Base-by-base conservation (phyloP, 2,797 vertebrate species). In the Adelosebastes latens region DNA sequence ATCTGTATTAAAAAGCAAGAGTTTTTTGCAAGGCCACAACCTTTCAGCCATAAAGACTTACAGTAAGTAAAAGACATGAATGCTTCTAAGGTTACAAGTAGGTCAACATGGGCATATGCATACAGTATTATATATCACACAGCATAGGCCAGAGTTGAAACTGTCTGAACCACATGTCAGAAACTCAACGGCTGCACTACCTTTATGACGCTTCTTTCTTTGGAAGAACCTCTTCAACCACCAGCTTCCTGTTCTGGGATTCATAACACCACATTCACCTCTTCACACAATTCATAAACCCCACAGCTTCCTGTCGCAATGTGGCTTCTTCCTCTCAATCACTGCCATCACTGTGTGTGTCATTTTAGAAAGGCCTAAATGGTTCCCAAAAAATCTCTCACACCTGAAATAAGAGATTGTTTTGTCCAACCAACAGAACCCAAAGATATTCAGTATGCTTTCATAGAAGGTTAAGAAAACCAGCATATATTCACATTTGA, bases 251-350 rank as follows among this genome's bases (percentile, higher is more conserved):
- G 83, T 39, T 69, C 27, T 11, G 20, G 46, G 62, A 67, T 42
- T 68, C 60, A 46, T 13, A 75, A 20, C 71, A 53, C 22, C 31
- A 25, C 66, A 59, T 78, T 79, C 9, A 83, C 62, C 85, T 68
- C 85, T 72, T 84, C 65, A 83, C 70, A 72, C 34, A 2, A 46
- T 22, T 72, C 56, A 56, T 20, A 73, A 70, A 72, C 27, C 39
- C 27, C 39, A 5, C 67, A 79, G 69, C 79, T 88, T 90, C 88
- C 88, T 76, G 87, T 83, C 67, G 55, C 63, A 52, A 25, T 64
- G 46, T 22, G 72, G 34, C 34, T 63, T 79, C n/a, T 59, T 63
- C 53, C 53, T 32, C 31, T 13, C 24, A 36, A 16, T 72, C 46
- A 9, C 24, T 62, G 31, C n/a, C 24, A 13, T 29, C 12, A n/a